These are phyloP conservation scores for Capitulum mitella DNA, from an alignment of 2,888 invertebrate species.

Conservation along the genomic window DNA sequence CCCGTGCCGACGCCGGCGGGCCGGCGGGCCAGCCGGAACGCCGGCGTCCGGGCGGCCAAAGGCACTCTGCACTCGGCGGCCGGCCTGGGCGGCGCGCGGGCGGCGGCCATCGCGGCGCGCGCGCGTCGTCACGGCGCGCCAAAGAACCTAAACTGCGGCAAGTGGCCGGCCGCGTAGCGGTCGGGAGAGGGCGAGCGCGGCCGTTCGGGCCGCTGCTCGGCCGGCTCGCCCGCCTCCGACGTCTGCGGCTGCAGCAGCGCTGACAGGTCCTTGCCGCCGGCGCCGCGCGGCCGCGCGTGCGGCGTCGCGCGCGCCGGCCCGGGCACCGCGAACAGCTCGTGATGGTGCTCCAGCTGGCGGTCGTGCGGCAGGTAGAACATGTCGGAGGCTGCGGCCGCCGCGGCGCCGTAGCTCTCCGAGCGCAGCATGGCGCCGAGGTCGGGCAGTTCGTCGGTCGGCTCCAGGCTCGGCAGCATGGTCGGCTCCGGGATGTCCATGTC, in stretches of 20 bases:
- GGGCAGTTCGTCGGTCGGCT: neutral
- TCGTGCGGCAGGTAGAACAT: neutral
- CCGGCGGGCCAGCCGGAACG: neutral
- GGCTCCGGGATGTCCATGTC: conserved; percentile 13
- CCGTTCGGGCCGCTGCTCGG: neutral
- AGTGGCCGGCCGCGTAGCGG: neutral
- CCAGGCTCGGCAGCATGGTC: neutral
- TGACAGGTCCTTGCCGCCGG: conserved; percentile 14
- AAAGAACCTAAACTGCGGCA: neutral
- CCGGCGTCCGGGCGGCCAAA: no score
- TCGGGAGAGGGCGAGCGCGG: neutral
- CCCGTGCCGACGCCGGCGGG: neutral
- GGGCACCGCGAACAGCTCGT: neutral
- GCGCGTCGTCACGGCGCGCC: neutral
- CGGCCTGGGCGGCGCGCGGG: neutral
- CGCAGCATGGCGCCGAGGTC: neutral
- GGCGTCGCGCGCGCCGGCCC: neutral
- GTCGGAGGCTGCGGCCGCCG: neutral
- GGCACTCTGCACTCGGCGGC: no score
- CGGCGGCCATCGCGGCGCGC: neutral
- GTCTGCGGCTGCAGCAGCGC: neutral
- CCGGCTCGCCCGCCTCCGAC: neutral
- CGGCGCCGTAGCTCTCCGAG: neutral
- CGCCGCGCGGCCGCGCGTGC: neutral
- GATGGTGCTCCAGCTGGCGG: neutral